Evolutionary conservation across 2,888 invertebrate genomes (phyloP), one percentile per base, ranked within the genome.

Genomic region (Dione juno): DNA sequence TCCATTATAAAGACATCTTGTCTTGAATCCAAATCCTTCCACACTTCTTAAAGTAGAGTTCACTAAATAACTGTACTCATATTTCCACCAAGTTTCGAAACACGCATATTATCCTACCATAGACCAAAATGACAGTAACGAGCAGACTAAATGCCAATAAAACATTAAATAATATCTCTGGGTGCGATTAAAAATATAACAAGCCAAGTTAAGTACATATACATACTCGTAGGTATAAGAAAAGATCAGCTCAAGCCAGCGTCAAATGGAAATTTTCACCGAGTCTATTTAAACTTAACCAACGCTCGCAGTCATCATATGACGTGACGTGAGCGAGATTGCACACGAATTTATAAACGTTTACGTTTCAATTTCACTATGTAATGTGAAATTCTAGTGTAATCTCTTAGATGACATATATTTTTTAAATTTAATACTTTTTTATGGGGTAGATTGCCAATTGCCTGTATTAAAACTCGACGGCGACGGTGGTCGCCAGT

Each of bases 251-350:
- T 19, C 57, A 48, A 40, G 53, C 59, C 61, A 69, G 48, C 71
- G 71, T 69, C 65, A 72, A 74, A 72, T 74, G 72, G 69, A 72
- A 74, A 74, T 72, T 66, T 66, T 57, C 69, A 66, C 64, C 61
- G 70, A 76, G 68, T 74, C 72, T 67, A 71, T 73, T 74, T 66
- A 41, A 69, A 71, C 69, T 76, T 71, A 71, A 58, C 57, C 66
- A 61, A 66, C 63, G 59, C 40, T 64, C 71, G 64, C 53, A 71
- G 71, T 67, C 53, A 59, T 69, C 63, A 45, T 48, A n/a, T 40
- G 58, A 40, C n/a, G 48, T 58, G 50, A 50, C 64, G 37, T 8
- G 19, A 11, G 64, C 2, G 50, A 52, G 37, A 64, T 64, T 64
- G 64, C 67, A 58, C n/a, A 40, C 50, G 21, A 58, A 48, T 21